Evolutionary conservation across 2,797 vertebrate species (phyloP).

Genomic region (Poecilia wingei): DNA sequence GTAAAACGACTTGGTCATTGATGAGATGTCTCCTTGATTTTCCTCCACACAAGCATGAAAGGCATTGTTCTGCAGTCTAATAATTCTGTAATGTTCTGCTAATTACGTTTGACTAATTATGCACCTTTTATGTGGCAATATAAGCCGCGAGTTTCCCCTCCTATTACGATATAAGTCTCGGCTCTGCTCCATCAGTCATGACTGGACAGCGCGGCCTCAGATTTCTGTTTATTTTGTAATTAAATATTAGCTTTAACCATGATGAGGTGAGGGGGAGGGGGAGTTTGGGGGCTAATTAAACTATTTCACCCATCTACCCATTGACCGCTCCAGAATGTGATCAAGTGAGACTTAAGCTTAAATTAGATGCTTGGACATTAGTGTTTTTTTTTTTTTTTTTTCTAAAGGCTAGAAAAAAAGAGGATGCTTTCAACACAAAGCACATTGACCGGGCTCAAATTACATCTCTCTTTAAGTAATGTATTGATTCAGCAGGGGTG

Average conservation of each 20-base stretch:
- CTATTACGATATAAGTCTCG: conserved; percentile 68
- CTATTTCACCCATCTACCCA: conserved; percentile 67
- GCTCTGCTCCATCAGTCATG: conserved; percentile 74
- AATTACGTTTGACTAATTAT: conserved; percentile 83
- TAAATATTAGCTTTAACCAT: conserved; percentile 82
- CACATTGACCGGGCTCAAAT: conserved; percentile 77
- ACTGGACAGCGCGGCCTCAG: conserved; percentile 72
- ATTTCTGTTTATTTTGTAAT: conserved; percentile 83
- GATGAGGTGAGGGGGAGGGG: conserved; percentile 33
- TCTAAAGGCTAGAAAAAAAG: conserved; percentile 63
- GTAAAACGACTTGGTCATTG: conserved; percentile 47
- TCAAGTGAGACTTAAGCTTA: conserved; percentile 78
- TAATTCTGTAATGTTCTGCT: conserved; percentile 82
- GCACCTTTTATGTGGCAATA: conserved; percentile 78
- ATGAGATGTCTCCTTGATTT: conserved; percentile 70
- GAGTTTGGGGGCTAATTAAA: conserved; percentile 69
- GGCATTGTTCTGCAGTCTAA: conserved; percentile 71
- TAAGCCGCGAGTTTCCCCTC: conserved; percentile 69
- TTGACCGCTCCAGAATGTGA: conserved; percentile 78
- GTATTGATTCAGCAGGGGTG: conserved; percentile 76
- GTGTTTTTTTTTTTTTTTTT: conserved; percentile 15
- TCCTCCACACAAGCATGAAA: conserved; percentile 78
- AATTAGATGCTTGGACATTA: conserved; percentile 78
- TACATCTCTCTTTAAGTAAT: conserved; percentile 78
- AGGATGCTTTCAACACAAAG: conserved; percentile 78